Evolutionary conservation across 2,113 vertebrate genomes (phyloP).

Genomic region (Alligator sinensis): DNA sequence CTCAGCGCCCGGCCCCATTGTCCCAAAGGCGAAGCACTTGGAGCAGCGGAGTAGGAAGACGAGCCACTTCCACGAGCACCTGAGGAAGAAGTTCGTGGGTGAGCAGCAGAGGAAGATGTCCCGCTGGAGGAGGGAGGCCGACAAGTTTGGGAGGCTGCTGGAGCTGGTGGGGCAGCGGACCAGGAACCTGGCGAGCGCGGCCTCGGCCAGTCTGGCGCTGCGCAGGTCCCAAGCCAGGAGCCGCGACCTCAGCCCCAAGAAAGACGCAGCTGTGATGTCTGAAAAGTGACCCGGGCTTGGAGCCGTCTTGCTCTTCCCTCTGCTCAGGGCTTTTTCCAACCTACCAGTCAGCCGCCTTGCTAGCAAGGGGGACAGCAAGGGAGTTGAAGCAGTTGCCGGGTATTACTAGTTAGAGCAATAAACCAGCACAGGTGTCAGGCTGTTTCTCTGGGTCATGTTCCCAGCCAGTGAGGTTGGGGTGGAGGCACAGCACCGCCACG

Average conservation of each 20-base stretch:
- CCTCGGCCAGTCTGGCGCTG: accelerated
- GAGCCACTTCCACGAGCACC: neutral
- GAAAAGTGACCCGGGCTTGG: accelerated
- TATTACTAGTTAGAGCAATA: neutral
- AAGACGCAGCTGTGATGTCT: accelerated
- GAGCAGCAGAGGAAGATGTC: slow-evolving; percentile 64
- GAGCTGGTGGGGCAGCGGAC: neutral
- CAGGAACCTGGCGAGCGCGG: accelerated
- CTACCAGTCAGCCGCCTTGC: accelerated
- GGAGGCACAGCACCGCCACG: too few species aligned
- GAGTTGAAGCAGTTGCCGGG: accelerated
- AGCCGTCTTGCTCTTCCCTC: neutral
- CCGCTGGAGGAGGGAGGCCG: neutral
- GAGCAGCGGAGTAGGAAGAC: slow-evolving; percentile 70
- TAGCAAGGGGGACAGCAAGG: neutral
- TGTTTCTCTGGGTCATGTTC: too few species aligned
- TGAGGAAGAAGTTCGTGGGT: slow-evolving; percentile 69
- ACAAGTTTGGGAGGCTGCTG: slow-evolving; percentile 45
- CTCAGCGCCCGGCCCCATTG: neutral
- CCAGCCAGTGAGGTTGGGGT: too few species aligned
- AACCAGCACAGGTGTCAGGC: neutral
- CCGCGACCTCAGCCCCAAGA: accelerated
- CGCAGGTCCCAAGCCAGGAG: neutral
- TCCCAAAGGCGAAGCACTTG: slow-evolving; percentile 46
- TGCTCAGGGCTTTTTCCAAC: neutral